Conservation (phyloP, 2,113 vertebrate species). For the Cynoglossus semilaevis region DNA sequence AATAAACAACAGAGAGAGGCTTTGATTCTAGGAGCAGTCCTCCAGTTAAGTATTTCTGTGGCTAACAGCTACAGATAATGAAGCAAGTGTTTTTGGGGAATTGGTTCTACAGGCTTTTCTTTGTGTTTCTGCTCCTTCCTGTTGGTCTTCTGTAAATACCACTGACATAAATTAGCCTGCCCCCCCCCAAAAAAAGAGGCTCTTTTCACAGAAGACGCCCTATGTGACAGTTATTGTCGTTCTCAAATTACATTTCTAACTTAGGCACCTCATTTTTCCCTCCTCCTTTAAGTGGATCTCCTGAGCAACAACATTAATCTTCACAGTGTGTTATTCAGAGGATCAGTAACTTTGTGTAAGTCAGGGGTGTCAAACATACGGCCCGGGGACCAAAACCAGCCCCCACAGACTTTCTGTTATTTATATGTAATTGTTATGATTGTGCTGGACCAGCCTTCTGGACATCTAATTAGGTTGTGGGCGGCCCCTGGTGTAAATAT, state of each 20-base stretch:
- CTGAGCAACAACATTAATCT: background rate
- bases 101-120: constrained; percentile 56
- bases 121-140: no score
- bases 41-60: constrained; percentile 68
- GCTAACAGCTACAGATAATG: constrained; percentile 65
- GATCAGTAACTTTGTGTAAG: constrained; percentile 4
- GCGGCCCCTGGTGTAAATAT: no score
- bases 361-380: no score
- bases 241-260: constrained; percentile 81
- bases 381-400: no score
- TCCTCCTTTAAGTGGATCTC: no score
- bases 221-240: constrained; percentile 79
- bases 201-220: constrained; percentile 65
- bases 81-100: constrained; percentile 57
- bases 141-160: constrained; percentile 64
- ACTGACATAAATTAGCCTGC: constrained; percentile 72
- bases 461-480: no score
- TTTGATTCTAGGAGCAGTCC: constrained; percentile 33
- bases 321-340: constrained; percentile 23
- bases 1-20: constrained; percentile 49
- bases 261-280: constrained; percentile 50
- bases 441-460: no score
- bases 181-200: constrained; percentile 65
- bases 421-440: no score
- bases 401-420: no score